Evolutionary conservation across 1,140 invertebrate genomes (phyloP).

Genomic region (Probaryconus sp.): DNA sequence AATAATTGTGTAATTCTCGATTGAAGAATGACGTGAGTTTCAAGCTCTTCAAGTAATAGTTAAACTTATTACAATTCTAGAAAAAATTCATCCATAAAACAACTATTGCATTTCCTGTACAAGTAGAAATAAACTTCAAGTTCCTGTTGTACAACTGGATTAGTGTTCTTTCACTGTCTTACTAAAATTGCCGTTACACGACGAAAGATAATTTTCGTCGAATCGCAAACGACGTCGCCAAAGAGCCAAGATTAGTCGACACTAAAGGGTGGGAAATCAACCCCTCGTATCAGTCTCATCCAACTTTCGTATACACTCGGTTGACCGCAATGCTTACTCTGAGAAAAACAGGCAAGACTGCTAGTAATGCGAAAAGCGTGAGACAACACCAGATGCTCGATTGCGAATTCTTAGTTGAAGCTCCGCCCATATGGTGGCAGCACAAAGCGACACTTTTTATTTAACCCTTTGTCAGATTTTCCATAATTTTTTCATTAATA

Average conservation of each 20-base stretch:
- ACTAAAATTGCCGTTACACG: slow-evolving; percentile 30
- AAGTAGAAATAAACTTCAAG: slow-evolving; percentile 1
- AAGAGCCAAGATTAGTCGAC: slow-evolving; percentile 50
- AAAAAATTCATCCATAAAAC: too few species aligned
- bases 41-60: too few species aligned
- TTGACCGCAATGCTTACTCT: slow-evolving; percentile 62
- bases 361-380: slow-evolving; percentile 31
- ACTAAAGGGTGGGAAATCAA: slow-evolving; percentile 53
- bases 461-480: not conserved
- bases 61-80: too few species aligned
- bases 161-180: slow-evolving; percentile 31
- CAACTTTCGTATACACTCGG: slow-evolving; percentile 55
- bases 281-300: slow-evolving; percentile 46
- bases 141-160: slow-evolving; percentile 16
- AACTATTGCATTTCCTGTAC: too few species aligned
- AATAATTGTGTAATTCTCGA: too few species aligned
- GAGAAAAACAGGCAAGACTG: slow-evolving; percentile 29
- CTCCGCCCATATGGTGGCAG: slow-evolving; percentile 65
- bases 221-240: slow-evolving; percentile 50
- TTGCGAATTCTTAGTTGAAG: slow-evolving; percentile 41
- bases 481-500: too few species aligned
- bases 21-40: too few species aligned
- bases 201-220: slow-evolving; percentile 33
- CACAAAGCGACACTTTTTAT: slow-evolving; percentile 60
- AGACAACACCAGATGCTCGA: slow-evolving; percentile 40